Evolutionary conservation across 1,140 invertebrate genomes (phyloP).

Genomic region (Dendroctonus valens): DNA sequence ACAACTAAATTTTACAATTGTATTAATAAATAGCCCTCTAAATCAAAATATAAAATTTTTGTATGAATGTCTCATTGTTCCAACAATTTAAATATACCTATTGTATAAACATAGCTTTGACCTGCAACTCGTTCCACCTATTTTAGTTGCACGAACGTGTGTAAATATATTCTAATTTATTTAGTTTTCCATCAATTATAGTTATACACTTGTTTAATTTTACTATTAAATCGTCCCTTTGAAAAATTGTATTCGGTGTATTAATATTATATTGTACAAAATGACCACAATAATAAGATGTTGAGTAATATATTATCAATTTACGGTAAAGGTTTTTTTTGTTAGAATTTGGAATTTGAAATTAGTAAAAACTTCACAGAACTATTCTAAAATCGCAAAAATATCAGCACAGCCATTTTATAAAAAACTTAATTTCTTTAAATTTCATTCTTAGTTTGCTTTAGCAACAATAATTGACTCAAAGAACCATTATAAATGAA

Average conservation of each 20-base stretch:
- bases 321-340: not conserved
- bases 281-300: conserved; percentile 30
- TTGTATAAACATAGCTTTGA: not conserved
- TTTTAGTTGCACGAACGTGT: not conserved
- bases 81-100: not conserved
- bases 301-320: conserved; percentile 33
- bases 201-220: not conserved
- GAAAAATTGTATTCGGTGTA: conserved; percentile 7
- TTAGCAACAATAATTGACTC: too few species aligned
- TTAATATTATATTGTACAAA: conserved; percentile 8
- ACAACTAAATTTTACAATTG: too few species aligned
- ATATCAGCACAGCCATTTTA: too few species aligned
- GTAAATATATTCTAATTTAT: not conserved
- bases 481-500: too few species aligned
- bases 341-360: not conserved
- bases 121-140: not conserved
- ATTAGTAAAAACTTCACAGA: too few species aligned
- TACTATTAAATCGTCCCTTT: conserved; percentile 19
- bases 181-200: not conserved
- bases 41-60: not conserved
- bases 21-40: not conserved
- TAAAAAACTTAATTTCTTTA: too few species aligned
- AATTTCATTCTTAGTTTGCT: too few species aligned
- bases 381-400: too few species aligned
- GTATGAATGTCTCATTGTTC: not conserved